These are phyloP conservation scores for Apeltes quadracus DNA, from an alignment of 2,113 vertebrate species.

Conservation along the genomic window DNA sequence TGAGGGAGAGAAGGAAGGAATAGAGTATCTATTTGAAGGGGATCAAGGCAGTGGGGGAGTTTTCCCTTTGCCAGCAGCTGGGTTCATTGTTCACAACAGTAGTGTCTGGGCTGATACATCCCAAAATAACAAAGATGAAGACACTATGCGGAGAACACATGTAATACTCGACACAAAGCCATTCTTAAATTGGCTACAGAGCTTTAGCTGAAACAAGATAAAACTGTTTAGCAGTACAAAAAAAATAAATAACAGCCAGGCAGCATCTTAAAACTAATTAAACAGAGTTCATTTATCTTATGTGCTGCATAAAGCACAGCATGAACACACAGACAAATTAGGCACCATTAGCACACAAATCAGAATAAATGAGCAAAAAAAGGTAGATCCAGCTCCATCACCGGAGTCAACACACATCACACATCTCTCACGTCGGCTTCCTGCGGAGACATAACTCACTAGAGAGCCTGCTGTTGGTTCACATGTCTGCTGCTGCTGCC, in stretches of 20 bases:
- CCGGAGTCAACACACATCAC: not conserved
- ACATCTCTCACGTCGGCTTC: not conserved
- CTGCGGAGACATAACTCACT: not conserved
- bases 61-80: slow-evolving; percentile 49
- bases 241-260: not conserved
- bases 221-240: not conserved
- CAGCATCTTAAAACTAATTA: not conserved
- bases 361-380: not conserved
- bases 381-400: not conserved
- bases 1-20: slow-evolving; percentile 34
- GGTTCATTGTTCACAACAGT: slow-evolving; percentile 46
- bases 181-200: not conserved
- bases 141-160: not conserved
- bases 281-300: not conserved
- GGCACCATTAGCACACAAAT: not conserved
- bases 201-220: not conserved
- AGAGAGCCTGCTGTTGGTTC: slow-evolving; percentile 1
- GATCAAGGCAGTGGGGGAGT: slow-evolving; percentile 36
- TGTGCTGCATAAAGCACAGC: not conserved
- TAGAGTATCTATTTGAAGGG: slow-evolving; percentile 58
- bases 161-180: not conserved
- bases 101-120: slow-evolving; percentile 15
- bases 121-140: slow-evolving; percentile 3
- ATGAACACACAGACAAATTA: not conserved
- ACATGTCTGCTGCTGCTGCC: slow-evolving; percentile 11